phyloP scores from a whole-genome alignment of 2,113 vertebrate genomes.

The Chitala chitala region DNA sequence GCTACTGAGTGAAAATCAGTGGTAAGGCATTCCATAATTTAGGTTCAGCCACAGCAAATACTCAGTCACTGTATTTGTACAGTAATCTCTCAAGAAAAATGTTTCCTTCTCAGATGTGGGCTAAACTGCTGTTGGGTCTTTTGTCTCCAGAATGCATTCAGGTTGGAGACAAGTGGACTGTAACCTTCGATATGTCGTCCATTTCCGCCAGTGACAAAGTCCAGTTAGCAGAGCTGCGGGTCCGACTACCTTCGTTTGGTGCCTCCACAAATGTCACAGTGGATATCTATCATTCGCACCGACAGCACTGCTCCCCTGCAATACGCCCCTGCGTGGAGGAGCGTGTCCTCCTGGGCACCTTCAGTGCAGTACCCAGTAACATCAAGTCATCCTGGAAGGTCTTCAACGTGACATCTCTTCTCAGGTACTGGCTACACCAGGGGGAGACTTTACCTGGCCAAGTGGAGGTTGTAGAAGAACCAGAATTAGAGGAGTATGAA shows the following conservation, averaged over 20 bases:
- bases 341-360: constrained; percentile 65
- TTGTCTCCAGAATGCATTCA: constrained; percentile 61
- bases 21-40: too few relatives aligned
- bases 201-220: constrained; percentile 64
- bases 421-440: constrained; percentile 67
- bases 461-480: constrained; percentile 32
- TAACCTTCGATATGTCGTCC: constrained; percentile 80
- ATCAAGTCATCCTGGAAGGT: constrained; percentile 67
- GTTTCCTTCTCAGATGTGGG: not conserved
- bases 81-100: not conserved
- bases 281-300: constrained; percentile 69
- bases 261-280: constrained; percentile 45
- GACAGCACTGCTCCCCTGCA: constrained; percentile 36
- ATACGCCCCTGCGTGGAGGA: constrained; percentile 40
- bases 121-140: constrained; percentile 7
- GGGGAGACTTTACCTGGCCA: not conserved
- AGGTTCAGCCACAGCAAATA: not conserved
- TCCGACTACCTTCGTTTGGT: constrained; percentile 54
- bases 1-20: too few relatives aligned
- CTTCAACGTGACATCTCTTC: constrained; percentile 68
- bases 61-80: too few relatives aligned
- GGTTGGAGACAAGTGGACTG: constrained; percentile 60
- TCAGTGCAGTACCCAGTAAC: constrained; percentile 35
- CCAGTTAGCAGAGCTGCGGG: constrained; percentile 68
- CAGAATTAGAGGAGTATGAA: not conserved